Evolutionary conservation across 1,140 invertebrate genomes (phyloP).

Genomic region (Microvelia longipes): DNA sequence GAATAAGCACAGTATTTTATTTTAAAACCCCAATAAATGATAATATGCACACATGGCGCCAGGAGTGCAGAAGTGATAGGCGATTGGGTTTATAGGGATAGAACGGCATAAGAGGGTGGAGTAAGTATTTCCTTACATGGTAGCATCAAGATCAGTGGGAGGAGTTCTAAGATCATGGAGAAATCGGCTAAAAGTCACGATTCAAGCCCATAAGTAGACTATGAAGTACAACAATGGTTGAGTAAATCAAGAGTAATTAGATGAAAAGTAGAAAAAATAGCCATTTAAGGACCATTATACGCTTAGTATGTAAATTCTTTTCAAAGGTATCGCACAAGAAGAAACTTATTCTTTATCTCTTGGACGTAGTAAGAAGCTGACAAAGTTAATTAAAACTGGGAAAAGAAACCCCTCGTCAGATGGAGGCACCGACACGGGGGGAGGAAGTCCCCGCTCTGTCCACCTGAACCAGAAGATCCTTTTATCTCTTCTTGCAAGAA

Average conservation of each 20-base stretch:
- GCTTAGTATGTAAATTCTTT: neutral
- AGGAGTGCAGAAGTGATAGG: neutral
- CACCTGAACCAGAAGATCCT: neutral
- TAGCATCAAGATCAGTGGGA: neutral
- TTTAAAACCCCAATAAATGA: neutral
- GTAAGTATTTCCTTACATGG: neutral
- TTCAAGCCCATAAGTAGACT: neutral
- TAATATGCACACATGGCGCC: neutral
- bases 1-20: too few relatives aligned
- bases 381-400: neutral
- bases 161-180: neutral
- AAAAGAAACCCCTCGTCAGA: neutral
- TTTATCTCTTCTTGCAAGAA: neutral
- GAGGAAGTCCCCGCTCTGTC: neutral
- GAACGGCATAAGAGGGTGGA: neutral
- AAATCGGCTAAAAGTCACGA: neutral
- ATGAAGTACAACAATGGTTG: neutral
- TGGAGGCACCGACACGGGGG: neutral
- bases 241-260: neutral
- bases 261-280: neutral
- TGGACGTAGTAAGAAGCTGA: neutral
- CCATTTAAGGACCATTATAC: neutral
- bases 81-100: neutral
- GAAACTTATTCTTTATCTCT: neutral
- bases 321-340: neutral